Evolutionary conservation across 1,140 invertebrate species (phyloP).

Genomic region (Drosophila simulans): DNA sequence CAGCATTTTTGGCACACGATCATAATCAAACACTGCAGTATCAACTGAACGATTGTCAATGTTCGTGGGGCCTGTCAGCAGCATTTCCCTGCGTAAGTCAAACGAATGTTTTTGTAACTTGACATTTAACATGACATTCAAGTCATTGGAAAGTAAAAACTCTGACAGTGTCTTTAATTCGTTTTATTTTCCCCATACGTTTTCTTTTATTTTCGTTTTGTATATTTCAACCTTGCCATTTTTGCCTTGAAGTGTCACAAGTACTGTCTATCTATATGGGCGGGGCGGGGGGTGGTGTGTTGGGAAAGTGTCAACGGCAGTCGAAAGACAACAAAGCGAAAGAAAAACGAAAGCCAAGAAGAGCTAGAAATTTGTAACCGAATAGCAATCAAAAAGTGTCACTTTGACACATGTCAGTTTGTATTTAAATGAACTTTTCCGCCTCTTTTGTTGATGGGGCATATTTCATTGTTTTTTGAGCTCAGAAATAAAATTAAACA

Average conservation of each 20-base stretch:
- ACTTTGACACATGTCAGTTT: constrained; percentile 73
- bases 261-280: constrained; percentile 21
- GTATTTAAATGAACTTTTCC: constrained; percentile 71
- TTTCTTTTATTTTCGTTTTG: constrained; percentile 20
- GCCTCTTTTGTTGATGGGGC: constrained; percentile 46
- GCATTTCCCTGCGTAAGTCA: constrained; percentile 36
- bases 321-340: constrained; percentile 26
- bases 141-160: constrained; percentile 70
- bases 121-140: constrained; percentile 76
- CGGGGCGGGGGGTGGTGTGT: not conserved
- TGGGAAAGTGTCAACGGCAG: constrained; percentile 64
- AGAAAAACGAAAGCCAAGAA: constrained; percentile 20
- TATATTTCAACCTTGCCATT: constrained; percentile 56
- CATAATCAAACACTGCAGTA: not conserved
- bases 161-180: constrained; percentile 71
- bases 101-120: constrained; percentile 46
- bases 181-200: constrained; percentile 43
- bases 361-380: constrained; percentile 56
- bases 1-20: not conserved
- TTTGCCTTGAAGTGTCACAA: constrained; percentile 70
- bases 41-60: constrained; percentile 6
- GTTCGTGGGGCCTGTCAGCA: constrained; percentile 45
- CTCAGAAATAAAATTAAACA: constrained; percentile 21
- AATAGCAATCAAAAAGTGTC: constrained; percentile 71
- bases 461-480: constrained; percentile 52